These are phyloP conservation scores for Syrrhaptes paradoxus DNA, from an alignment of 2,113 vertebrate genomes.

Conservation along the genomic window DNA sequence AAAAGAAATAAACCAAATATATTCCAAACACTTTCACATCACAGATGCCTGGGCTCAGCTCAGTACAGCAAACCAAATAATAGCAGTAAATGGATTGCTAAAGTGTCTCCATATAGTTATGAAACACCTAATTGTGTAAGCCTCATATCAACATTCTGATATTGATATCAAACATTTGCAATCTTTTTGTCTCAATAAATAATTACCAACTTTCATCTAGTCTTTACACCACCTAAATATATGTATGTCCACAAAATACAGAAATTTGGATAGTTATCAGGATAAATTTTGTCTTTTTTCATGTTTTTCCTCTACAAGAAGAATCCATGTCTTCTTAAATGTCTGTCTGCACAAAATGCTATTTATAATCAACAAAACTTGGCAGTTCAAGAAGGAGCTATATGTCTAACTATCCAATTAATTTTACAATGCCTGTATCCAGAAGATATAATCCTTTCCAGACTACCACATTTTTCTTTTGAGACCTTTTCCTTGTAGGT, in stretches of 20 bases:
- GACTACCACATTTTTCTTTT: background rate
- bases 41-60: background rate
- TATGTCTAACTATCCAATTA: background rate
- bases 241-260: background rate
- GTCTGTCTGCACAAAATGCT: background rate
- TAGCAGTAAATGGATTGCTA: background rate
- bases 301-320: background rate
- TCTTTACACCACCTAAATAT: background rate
- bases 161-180: background rate
- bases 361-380: background rate
- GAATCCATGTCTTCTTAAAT: background rate
- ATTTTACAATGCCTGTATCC: background rate
- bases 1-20: background rate
- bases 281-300: background rate
- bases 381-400: background rate
- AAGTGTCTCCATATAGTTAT: background rate
- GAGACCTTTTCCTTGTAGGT: background rate
- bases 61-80: background rate
- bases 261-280: background rate
- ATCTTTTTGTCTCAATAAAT: background rate
- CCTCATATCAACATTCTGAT: background rate
- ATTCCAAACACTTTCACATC: background rate
- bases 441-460: background rate
- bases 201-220: background rate
- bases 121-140: background rate